Conservation (phyloP, 1,140 invertebrate genomes). For the Zaprionus nigranus region DNA sequence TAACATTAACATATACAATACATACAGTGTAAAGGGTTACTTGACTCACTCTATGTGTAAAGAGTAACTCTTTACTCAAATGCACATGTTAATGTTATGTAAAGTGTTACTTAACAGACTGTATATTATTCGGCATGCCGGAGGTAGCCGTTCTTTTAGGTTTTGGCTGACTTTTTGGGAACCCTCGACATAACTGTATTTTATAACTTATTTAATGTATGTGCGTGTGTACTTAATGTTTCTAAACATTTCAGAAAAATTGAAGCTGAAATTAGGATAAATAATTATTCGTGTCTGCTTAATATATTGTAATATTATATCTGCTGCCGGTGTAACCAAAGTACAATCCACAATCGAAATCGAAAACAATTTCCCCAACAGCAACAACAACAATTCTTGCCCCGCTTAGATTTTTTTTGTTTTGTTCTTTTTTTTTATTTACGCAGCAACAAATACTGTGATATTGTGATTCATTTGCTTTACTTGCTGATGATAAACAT, state of each 20-base stretch:
- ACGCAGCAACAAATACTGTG: slow-evolving; percentile 76
- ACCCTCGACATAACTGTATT: slow-evolving; percentile 21
- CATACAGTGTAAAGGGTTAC: no score
- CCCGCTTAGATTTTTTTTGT: slow-evolving; percentile 22
- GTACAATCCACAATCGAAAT: slow-evolving; percentile 43
- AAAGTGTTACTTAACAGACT: no score
- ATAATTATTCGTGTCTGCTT: slow-evolving; percentile 1
- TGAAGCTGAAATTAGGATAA: background rate
- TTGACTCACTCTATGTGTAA: no score
- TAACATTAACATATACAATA: no score
- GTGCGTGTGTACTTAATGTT: slow-evolving; percentile 22
- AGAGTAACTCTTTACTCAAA: no score
- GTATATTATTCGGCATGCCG: no score
- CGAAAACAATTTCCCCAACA: background rate
- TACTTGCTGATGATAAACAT: slow-evolving; percentile 10
- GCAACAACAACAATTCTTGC: slow-evolving; percentile 54
- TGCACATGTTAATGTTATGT: no score
- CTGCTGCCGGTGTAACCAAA: slow-evolving; percentile 67
- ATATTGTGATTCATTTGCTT: slow-evolving; percentile 59
- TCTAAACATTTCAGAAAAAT: background rate
- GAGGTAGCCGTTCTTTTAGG: background rate
- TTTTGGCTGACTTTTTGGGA: slow-evolving; percentile 27
- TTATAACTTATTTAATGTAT: slow-evolving; percentile 4
- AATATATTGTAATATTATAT: slow-evolving; percentile 20
- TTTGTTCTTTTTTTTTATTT: slow-evolving; percentile 26